Evolutionary conservation across 2,797 vertebrate species (phyloP).

Genomic region (Peromyscus aztecus): DNA sequence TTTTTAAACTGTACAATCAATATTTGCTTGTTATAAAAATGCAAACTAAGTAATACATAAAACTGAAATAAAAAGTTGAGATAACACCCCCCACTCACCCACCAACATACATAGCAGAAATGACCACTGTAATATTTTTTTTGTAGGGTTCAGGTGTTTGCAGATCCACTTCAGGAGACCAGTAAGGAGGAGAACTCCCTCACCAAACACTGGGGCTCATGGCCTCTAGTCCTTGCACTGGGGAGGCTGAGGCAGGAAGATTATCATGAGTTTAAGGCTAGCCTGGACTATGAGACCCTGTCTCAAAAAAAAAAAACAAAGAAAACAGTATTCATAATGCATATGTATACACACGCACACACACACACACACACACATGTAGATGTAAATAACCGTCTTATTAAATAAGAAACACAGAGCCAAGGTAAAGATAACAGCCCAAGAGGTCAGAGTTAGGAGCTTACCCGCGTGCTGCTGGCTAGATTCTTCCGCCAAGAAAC

Average conservation of each 20-base stretch:
- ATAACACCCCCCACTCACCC: neutral
- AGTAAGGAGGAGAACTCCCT: neutral
- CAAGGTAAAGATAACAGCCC: too few species aligned
- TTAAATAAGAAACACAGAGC: too few species aligned
- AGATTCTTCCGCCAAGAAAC: too few species aligned
- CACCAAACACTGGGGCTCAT: neutral
- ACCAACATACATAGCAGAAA: neutral
- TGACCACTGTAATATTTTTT: neutral
- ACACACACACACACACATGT: neutral
- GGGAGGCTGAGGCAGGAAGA: neutral
- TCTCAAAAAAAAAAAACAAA: neutral
- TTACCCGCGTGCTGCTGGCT: too few species aligned
- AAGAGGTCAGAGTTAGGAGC: too few species aligned
- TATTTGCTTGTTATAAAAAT: slow-evolving; percentile 12
- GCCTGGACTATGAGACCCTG: neutral
- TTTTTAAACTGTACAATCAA: neutral
- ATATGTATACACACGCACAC: neutral
- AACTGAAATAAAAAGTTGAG: neutral
- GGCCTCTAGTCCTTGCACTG: neutral
- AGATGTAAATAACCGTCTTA: too few species aligned
- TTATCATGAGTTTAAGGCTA: neutral
- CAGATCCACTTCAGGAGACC: neutral
- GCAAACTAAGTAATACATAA: slow-evolving; percentile 15
- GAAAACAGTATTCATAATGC: neutral
- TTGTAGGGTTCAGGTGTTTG: neutral